Evolutionary conservation across 2,888 invertebrate genomes (phyloP), one percentile per base, ranked within the genome.

Genomic region (Syrphus vitripennis): DNA sequence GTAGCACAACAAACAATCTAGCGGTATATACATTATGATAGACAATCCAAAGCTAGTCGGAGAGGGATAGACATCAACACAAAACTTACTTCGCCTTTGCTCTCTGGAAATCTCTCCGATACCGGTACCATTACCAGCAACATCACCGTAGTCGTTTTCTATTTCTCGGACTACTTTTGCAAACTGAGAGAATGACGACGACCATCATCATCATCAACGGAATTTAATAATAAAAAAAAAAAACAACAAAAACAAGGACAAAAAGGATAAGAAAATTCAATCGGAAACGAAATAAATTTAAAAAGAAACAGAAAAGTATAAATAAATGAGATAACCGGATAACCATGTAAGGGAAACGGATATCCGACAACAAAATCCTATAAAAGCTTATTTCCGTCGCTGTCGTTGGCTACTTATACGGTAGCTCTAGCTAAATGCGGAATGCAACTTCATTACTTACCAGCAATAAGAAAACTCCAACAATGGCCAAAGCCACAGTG

Each of bases 401-500:
- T 50, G 48, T 42, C 40, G 10, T 37, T 55, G 67, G 29, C 45
- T 19, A 12, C 24, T 34, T 10, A 12, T 14, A 12, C 21, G 14
- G 12, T 21, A 6, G 12, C 48, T 1, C 12, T 24, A 9, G 26
- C 26, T 34, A 24, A 3, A 45, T 34, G n/a, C n/a, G 42, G 14
- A 72, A 42, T 71, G 80, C 75, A 76, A 76, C 14, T 71, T 57
- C 16, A 72, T 63, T 78, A 95, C 96, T 95, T 93, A 98, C 98
- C 96, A 98, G 93, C 69, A 97, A 92, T 16, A 96, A 94, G 88
- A 98, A 93, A 26, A 96, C 96, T 14, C 95, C 95, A 34, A 96
- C 93, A 83, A 96, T 94, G 84, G 97, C 96, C 72, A 97, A 93
- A 50, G 96, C 95, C 72, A 97, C 97, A 1, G 97, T 96, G 91